These are phyloP conservation scores for Fragum fragum DNA, from an alignment of 2,888 invertebrate genomes.

Conservation along the genomic window DNA sequence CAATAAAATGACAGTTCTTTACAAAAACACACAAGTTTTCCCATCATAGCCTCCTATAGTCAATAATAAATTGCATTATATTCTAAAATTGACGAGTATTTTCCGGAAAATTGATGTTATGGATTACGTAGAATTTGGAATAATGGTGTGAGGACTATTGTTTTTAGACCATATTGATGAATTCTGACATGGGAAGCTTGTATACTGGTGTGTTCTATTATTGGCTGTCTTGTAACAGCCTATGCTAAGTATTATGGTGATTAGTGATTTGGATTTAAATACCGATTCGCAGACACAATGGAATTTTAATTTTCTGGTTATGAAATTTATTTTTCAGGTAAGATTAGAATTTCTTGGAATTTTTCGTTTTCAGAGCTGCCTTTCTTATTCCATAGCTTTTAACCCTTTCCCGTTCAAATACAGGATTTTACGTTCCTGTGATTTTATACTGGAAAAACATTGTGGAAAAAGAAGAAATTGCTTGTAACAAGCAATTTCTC, in stretches of 20 bases:
- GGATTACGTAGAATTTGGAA: constrained; percentile 16
- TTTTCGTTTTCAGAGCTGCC: too few species aligned
- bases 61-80: constrained; percentile 36
- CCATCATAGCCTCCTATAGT: constrained; percentile 24
- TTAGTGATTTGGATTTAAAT: constrained; percentile 25
- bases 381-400: too few species aligned
- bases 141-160: constrained; percentile 6
- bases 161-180: constrained; percentile 29
- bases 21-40: constrained; percentile 44
- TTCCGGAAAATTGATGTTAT: not conserved
- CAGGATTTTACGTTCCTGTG: too few species aligned
- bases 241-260: constrained; percentile 23
- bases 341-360: not conserved
- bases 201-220: constrained; percentile 8
- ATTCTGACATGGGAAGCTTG: constrained; percentile 10
- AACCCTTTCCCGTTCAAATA: too few species aligned
- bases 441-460: too few species aligned
- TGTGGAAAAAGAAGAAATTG: too few species aligned
- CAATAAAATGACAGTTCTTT: constrained; percentile 48
- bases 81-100: constrained; percentile 22
- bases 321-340: constrained; percentile 49
- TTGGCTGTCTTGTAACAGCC: constrained; percentile 18
- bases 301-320: constrained; percentile 48
- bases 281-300: constrained; percentile 22
- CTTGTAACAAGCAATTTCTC: too few species aligned